A percentile compares a stretch with the other conserved stretches of the same genome.
phyloP scores from a whole-genome alignment of 1,140 invertebrate species.

The Phymorhynchus buccinoides region DNA sequence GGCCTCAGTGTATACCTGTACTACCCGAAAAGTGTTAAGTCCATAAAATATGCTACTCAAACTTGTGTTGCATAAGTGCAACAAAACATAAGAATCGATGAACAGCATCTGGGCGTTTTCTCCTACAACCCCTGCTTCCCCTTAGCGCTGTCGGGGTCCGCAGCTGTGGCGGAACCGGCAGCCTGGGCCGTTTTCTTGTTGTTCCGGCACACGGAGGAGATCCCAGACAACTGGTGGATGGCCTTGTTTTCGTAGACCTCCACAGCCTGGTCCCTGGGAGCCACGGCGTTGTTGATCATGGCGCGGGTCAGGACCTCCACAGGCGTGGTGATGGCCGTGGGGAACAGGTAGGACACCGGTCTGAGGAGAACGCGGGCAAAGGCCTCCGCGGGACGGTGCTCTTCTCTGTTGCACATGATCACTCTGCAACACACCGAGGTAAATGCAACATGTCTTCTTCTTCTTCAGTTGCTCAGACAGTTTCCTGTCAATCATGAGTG shows the following conservation, averaged over 20 bases:
- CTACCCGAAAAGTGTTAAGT: too few relatives aligned
- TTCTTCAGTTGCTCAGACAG: too few relatives aligned
- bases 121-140: too few relatives aligned
- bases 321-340: conserved; percentile 68
- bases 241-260: conserved; percentile 66
- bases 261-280: conserved; percentile 29
- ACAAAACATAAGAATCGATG: too few relatives aligned
- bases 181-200: neutral
- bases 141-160: too few relatives aligned
- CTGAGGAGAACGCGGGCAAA: conserved; percentile 60
- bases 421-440: conserved; percentile 66
- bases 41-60: too few relatives aligned
- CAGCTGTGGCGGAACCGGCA: too few relatives aligned
- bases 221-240: conserved; percentile 65
- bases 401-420: conserved; percentile 65
- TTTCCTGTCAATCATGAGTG: too few relatives aligned
- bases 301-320: conserved; percentile 62
- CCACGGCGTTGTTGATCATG: conserved; percentile 66
- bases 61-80: too few relatives aligned
- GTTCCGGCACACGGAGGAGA: conserved; percentile 42
- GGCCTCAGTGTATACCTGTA: too few relatives aligned
- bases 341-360: conserved; percentile 66
- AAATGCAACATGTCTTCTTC: too few relatives aligned
- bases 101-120: too few relatives aligned
- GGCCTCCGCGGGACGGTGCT: conserved; percentile 64